Evolutionary conservation across 2,113 vertebrate genomes (phyloP).

Genomic region (Apus apus): DNA sequence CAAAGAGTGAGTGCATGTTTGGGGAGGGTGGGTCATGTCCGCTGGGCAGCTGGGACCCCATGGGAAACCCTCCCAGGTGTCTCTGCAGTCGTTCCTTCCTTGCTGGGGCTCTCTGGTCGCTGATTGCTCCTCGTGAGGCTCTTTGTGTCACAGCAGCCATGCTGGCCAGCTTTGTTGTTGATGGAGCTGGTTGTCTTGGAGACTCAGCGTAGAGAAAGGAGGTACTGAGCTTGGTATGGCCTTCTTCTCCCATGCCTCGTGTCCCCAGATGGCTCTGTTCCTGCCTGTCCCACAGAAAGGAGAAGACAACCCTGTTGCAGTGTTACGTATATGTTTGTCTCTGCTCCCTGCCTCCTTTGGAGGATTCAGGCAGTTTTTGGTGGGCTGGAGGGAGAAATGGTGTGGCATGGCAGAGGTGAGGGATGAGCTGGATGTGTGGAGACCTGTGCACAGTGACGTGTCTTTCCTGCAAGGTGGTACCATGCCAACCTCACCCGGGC

Average conservation of each 20-base stretch:
- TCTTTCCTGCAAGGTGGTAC: constrained; percentile 87
- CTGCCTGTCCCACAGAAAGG: background rate
- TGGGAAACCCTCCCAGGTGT: background rate
- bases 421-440: background rate
- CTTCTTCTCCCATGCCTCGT: fast-evolving
- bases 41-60: background rate
- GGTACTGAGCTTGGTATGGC: background rate
- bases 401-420: fast-evolving
- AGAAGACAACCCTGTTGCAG: background rate
- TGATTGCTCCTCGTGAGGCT: fast-evolving
- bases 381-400: background rate
- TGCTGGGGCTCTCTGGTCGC: background rate
- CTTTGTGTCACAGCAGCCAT: background rate
- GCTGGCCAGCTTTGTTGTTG: background rate
- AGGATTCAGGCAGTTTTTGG: background rate
- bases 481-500: constrained; percentile 91
- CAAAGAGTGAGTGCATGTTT: constrained; percentile 87
- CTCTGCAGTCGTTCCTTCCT: background rate
- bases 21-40: background rate
- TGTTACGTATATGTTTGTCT: background rate
- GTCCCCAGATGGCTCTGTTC: background rate
- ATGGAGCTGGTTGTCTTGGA: background rate
- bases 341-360: background rate
- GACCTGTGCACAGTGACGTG: fast-evolving
- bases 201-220: background rate